Base-by-base conservation (phyloP, 2,797 vertebrate species). In the Staurois parvus region DNA sequence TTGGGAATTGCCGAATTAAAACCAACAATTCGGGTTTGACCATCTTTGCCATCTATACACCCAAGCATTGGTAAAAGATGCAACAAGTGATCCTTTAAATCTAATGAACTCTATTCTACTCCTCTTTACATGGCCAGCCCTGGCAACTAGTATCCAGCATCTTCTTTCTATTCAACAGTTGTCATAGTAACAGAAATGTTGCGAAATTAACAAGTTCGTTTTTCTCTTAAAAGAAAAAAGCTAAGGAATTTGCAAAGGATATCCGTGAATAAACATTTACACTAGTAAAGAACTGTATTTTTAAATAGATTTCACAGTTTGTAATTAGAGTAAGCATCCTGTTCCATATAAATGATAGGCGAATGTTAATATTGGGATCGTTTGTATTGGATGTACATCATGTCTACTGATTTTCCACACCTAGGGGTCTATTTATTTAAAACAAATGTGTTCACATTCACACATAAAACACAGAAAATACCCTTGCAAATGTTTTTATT, bases 151-250 rank as follows among this genome's bases (percentile, higher is more conserved):
- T 15, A 26, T 67, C 42, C 62, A 10, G n/a, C 26, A 30, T 13
- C 28, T 21, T 19, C 37, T 3, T 40, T 79, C 62, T 21, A 37
- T 8, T 11, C 37, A 5, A 15, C 45, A 32, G 76, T 67, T 78
- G 76, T 66, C 62, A 78, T 78, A 64, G 76, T 26, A 79, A 68
- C 40, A 17, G 59, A 45, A 67, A 29, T 26, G 66, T 79, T 29
- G 30, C 4, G 29, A 68, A 79, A 64, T 79, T 5, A 79, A 30
- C 59, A 40, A 37, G 34, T 78, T 28, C 28, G 76, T 40, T 28
- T 21, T 52, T n/a, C 6, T 24, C 8, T 24, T n/a, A 24, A 59
- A 59, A 59, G 19, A 24, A 59, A 59, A 59, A 24, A 24, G 21
- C 19, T 7, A 59, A 59, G 52, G 52, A 24, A 59, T 59, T 24